Base-by-base conservation (phyloP, 1,140 invertebrate genomes). In the Cephus cinctus region DNA sequence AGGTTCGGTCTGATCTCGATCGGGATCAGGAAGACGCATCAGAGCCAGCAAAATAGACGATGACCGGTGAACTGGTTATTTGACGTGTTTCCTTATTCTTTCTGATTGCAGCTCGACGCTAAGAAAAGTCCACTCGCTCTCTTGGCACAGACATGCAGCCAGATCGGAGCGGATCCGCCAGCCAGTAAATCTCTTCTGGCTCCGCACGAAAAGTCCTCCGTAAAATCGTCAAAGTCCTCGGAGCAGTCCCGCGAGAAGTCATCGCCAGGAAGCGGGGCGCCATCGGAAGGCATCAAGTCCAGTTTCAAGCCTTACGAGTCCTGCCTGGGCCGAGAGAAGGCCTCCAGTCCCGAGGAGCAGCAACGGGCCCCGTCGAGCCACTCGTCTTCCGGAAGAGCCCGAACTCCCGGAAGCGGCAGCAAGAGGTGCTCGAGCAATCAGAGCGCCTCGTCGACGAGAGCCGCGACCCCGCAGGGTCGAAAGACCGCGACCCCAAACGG, bases 121-220 rank as follows among this genome's bases (percentile, higher is more conserved):
- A 96, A 96, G 80, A 95, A 95, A 75, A 95, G 92, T 78, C 94
- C 94, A 9, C 79, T 97, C 67, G 94, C 94, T 19, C 78, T 97
- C 19, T 78, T 97, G 54, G 94, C 93, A 18, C 93, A 96, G 74
- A 96, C 94, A 30, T 97, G 94, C 80, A 94, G 90, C 68, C 94
- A 93, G 70, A 97, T 97, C 65, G 94, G 94, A 46, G 89, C 91
- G 11, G 94, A 96, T 73, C 73, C 85, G 63, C 75, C 89, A 63
- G 78, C 86, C 75, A 75, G 83, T 72, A 82, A 82, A 54, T 73
- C 78, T 2, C 65, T 90, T 53, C 75, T 89, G 41, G 79, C 85
- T 46, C 83, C 86, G 5, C 36, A 67, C 59, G 66, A 77, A 69
- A 87, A 85, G 70, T 81, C 79, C 52, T 85, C 65, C 64, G 86